Percentiles rank a stretch among this genome's conserved stretches.
Evolutionary conservation across 2,797 vertebrate species (phyloP).

Genomic region (Phalanger gymnotis): DNA sequence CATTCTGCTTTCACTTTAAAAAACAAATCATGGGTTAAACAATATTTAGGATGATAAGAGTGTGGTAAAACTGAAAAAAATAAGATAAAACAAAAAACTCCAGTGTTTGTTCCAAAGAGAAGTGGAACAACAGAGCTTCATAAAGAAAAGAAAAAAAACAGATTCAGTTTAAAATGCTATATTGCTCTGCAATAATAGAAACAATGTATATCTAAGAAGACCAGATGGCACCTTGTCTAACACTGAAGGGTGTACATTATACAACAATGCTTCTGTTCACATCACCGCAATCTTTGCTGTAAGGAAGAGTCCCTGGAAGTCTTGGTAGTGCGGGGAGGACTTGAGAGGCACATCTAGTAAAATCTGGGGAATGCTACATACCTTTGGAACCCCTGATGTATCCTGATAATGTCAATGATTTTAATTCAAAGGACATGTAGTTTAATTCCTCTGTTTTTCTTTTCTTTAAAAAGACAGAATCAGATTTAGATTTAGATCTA

Average conservation of each 20-base stretch:
- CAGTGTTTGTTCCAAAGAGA: background rate
- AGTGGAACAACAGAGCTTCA: background rate
- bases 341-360: background rate
- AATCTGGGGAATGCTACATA: background rate
- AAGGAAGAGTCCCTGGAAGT: background rate
- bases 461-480: background rate
- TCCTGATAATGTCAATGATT: background rate
- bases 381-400: background rate
- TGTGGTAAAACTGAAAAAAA: background rate
- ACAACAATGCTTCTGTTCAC: background rate
- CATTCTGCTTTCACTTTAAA: slow-evolving; percentile 19
- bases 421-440: background rate
- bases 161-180: background rate
- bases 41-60: background rate
- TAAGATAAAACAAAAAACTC: background rate
- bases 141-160: slow-evolving; percentile 2
- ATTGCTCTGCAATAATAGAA: background rate
- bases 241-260: background rate
- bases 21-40: background rate
- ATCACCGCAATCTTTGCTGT: background rate
- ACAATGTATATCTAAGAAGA: background rate
- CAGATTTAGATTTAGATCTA: background rate
- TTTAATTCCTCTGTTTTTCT: background rate
- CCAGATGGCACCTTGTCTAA: background rate
- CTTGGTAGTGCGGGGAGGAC: background rate